Evolutionary conservation across 30 jellyfish, hydroid and myxozoan genomes (phyloP).

Genomic region (Chrysaora quinquecirrha): DNA sequence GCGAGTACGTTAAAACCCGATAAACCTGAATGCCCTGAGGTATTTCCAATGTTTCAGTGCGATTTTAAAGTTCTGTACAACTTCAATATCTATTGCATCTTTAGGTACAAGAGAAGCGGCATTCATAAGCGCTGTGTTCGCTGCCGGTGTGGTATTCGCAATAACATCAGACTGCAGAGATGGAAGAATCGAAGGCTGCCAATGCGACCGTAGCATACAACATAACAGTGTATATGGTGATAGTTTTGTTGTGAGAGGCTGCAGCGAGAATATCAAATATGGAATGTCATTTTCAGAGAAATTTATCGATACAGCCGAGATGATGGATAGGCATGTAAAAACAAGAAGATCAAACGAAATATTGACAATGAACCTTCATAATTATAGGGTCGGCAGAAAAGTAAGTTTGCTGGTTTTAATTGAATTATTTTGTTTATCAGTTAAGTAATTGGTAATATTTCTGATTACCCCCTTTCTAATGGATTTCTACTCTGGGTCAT

Average conservation of each 20-base stretch:
- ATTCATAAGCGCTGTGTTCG: constrained; percentile 63
- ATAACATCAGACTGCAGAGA: constrained; percentile 74
- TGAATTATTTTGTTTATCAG: neutral
- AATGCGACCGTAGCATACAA: constrained; percentile 53
- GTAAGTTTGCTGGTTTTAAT: constrained; percentile 1
- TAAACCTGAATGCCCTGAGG: too few relatives aligned
- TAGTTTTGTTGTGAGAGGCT: constrained; percentile 37
- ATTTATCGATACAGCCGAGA: constrained; percentile 67
- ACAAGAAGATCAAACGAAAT: constrained; percentile 49
- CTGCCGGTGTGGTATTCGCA: constrained; percentile 79
- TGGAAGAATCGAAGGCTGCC: constrained; percentile 64
- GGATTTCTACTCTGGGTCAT: too few relatives aligned
- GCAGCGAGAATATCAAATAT: constrained; percentile 61
- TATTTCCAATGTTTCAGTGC: too few relatives aligned
- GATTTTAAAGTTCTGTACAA: too few relatives aligned
- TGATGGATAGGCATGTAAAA: constrained; percentile 55
- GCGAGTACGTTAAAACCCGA: too few relatives aligned
- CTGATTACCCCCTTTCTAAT: too few relatives aligned
- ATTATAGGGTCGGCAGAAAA: constrained; percentile 73
- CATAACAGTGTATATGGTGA: constrained; percentile 40
- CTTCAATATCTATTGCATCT: too few relatives aligned
- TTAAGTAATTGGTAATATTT: neutral
- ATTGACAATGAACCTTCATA: constrained; percentile 67
- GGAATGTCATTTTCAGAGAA: constrained; percentile 70
- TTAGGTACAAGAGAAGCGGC: constrained; percentile 88